Evolutionary conservation across 2,797 vertebrate genomes (phyloP).

Genomic region (Chrysocyon brachyurus): DNA sequence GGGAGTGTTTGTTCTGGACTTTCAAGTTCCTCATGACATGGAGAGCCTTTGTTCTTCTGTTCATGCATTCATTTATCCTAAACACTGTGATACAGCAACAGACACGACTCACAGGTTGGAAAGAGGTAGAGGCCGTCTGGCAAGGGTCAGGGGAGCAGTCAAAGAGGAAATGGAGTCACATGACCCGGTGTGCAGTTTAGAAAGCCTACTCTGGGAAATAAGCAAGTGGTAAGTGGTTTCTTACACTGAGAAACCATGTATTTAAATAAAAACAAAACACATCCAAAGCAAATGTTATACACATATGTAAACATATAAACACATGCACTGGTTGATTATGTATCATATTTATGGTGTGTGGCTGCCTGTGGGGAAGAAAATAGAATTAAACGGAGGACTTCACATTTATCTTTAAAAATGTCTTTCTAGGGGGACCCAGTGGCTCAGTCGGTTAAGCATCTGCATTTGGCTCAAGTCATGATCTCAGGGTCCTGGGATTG

Average conservation of each 20-base stretch:
- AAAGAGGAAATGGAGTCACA: neutral
- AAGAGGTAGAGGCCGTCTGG: neutral
- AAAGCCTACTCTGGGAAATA: slow-evolving; percentile 27
- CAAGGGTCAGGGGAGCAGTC: neutral
- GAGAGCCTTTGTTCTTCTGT: neutral
- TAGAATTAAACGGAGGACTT: neutral
- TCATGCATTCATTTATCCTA: neutral
- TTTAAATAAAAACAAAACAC: slow-evolving; percentile 49
- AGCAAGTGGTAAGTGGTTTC: neutral
- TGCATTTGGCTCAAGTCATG: neutral
- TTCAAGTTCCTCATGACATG: neutral
- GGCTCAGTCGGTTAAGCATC: neutral
- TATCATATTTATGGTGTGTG: neutral
- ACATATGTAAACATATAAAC: neutral
- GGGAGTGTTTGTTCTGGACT: neutral
- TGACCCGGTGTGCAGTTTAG: neutral
- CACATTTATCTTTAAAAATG: slow-evolving; percentile 29
- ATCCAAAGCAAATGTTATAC: neutral
- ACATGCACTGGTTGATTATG: neutral
- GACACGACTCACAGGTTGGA: neutral
- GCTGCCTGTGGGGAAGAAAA: neutral
- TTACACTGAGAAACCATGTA: neutral
- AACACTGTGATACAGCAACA: neutral
- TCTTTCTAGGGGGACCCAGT: neutral
- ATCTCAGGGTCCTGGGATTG: neutral